These are phyloP conservation scores for Vulpes lagopus DNA, from an alignment of 2,113 vertebrate genomes.

Conservation along the genomic window DNA sequence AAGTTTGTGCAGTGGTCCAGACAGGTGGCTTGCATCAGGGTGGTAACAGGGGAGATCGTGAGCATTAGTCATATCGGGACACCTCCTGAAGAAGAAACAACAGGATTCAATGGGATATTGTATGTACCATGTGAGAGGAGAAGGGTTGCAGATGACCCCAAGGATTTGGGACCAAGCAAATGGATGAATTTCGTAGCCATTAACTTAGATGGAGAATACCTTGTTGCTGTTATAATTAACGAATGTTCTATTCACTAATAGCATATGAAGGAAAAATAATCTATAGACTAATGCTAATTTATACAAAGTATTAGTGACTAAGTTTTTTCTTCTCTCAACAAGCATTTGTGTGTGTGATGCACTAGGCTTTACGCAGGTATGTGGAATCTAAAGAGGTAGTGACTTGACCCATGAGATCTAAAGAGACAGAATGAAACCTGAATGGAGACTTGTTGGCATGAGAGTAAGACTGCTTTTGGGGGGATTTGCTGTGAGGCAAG, in stretches of 20 bases:
- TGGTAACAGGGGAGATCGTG: no score
- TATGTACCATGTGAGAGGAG: neutral
- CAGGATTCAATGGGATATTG: neutral
- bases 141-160: neutral
- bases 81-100: neutral
- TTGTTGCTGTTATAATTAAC: neutral
- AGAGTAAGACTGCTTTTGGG: constrained; percentile 32
- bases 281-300: constrained; percentile 2
- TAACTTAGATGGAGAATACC: neutral
- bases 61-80: neutral
- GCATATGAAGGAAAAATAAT: neutral
- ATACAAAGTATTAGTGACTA: neutral
- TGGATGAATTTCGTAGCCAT: neutral
- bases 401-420: constrained; percentile 54
- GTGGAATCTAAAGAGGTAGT: constrained; percentile 29
- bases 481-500: constrained; percentile 32
- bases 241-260: neutral
- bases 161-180: neutral
- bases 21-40: neutral
- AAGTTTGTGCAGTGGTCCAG: neutral
- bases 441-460: constrained; percentile 1
- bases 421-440: constrained; percentile 51
- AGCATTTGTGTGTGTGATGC: neutral
- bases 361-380: constrained; percentile 29
- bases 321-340: constrained; percentile 38